Base-by-base conservation (phyloP, 2,113 vertebrate genomes). In the Nesogale talazaci region DNA sequence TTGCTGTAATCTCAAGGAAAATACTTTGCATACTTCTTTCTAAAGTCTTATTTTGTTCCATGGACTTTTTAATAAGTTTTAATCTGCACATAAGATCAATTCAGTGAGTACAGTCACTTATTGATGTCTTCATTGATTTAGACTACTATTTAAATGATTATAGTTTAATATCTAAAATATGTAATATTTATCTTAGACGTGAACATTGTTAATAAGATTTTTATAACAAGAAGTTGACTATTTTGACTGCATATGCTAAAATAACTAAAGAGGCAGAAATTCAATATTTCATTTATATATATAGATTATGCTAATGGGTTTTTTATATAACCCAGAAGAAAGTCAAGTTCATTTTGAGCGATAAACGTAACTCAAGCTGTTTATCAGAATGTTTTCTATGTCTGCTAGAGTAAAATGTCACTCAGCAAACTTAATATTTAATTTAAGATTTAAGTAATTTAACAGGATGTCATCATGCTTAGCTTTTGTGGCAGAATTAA, bases 381-480 rank as follows among this genome's bases (percentile, higher is more conserved):
- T 98, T 98, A 98, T 98, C 98, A 98, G 97, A 98, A 94, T 75
- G 82, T 72, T 83, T 90, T 98, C 97, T 52, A 8, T 96, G 92
- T 98, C 92, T 97, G 95, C 97, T 97, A 88, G 27, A 97, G 96
- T 94, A 97, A 98, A 97, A 98, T 93, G 97, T 96, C 95, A 96
- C 97, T 94, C 97, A 98, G 98, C 98, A 98, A 98, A 97, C 95
- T 96, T 98, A 97, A 97, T 97, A 82, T 82, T 97, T 95, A 80
- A 65, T 96, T 97, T 97, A 97, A 97, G 97, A 98, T 98, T 95
- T 93, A 97, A 97, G 95, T 88, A 96, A 98, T 96, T 97, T 97
- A 98, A 98, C 96, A 98, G 98, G 98, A 98, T 98, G 97, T 97
- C 94, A 86, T 96, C 96, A 94, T 96, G 96, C 98, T 98, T 98